A percentile compares a stretch with the other conserved stretches of the same genome.
These are phyloP conservation scores for Epirrita christyi DNA, from an alignment of 2,888 invertebrate species.

Conservation along the genomic window DNA sequence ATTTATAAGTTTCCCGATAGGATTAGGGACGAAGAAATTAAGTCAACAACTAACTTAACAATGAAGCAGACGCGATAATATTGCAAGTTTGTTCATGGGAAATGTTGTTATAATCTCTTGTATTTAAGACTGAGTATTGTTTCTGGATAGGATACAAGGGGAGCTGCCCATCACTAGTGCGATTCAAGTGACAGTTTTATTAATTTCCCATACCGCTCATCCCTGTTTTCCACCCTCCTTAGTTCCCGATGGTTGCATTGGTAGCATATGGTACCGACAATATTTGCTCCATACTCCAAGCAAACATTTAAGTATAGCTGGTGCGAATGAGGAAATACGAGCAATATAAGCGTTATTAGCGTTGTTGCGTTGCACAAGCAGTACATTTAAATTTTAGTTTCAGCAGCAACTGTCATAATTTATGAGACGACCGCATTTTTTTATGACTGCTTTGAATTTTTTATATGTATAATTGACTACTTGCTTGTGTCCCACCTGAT, in stretches of 20 bases:
- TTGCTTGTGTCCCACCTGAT: too few species aligned
- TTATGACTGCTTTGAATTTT: too few species aligned
- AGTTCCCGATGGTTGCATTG: conserved; percentile 70
- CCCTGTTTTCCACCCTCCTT: conserved; percentile 76
- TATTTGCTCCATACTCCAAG: conserved; percentile 50
- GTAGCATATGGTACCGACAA: conserved; percentile 72
- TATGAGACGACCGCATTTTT: too few species aligned
- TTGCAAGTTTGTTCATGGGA: conserved; percentile 40
- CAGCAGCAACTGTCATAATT: too few species aligned
- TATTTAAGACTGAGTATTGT: conserved; percentile 59
- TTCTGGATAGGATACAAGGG: conserved; percentile 59
- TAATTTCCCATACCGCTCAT: conserved; percentile 87
- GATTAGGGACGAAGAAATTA: conserved; percentile 71
- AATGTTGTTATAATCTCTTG: conserved; percentile 49
- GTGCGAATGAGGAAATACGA: conserved; percentile 10
- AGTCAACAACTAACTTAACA: conserved; percentile 78
- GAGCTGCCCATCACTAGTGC: conserved; percentile 73
- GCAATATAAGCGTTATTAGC: neutral
- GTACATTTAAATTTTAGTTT: too few species aligned
- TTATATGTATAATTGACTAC: too few species aligned
- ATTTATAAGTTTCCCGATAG: conserved; percentile 68
- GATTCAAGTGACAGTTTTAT: conserved; percentile 91
- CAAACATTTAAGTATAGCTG: conserved; percentile 19
- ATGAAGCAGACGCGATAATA: conserved; percentile 63
- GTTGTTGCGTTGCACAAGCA: too few species aligned